phyloP scores from a whole-genome alignment of 2,888 invertebrate species.

The Lissocephala sabroskyi region DNA sequence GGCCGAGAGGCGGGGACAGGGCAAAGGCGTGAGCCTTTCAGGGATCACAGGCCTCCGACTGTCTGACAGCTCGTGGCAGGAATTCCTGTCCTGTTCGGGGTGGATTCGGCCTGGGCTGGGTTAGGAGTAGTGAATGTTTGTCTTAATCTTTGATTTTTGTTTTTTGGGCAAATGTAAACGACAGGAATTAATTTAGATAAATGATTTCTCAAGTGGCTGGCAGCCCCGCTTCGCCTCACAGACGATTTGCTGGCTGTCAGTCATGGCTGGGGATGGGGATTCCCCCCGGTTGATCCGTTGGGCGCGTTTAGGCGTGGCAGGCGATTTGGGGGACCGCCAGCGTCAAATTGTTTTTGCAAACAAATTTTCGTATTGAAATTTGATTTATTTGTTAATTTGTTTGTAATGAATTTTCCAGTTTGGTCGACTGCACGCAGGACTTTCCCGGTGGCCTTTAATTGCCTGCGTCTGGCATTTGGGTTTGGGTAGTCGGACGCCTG shows the following conservation, averaged over 20 bases:
- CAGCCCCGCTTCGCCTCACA: too few relatives aligned
- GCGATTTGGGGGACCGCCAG: conserved; percentile 27
- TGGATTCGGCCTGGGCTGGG: conserved; percentile 20
- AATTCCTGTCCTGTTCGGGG: not conserved
- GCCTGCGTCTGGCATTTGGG: conserved; percentile 52
- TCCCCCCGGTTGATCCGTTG: conserved; percentile 4
- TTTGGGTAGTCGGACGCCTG: too few relatives aligned
- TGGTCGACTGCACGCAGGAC: conserved; percentile 38
- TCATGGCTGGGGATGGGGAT: conserved; percentile 15
- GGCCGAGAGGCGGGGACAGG: too few relatives aligned
- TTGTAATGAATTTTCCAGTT: conserved; percentile 70
- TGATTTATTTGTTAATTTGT: conserved; percentile 73
- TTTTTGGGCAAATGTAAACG: conserved; percentile 72
- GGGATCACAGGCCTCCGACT: not conserved
- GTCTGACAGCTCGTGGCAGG: too few relatives aligned
- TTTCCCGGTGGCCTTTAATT: conserved; percentile 41
- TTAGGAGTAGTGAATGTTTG: conserved; percentile 68
- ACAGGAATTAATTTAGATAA: conserved; percentile 74
- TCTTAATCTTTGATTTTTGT: conserved; percentile 73
- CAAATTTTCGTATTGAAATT: conserved; percentile 71
- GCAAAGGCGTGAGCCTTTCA: too few relatives aligned
- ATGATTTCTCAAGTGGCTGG: conserved; percentile 69
- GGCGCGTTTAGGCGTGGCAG: conserved; percentile 53
- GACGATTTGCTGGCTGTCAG: conserved; percentile 64
- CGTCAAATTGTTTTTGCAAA: conserved; percentile 68